phyloP scores from a whole-genome alignment of 1,140 invertebrate genomes.

The Ephestia elutella region DNA sequence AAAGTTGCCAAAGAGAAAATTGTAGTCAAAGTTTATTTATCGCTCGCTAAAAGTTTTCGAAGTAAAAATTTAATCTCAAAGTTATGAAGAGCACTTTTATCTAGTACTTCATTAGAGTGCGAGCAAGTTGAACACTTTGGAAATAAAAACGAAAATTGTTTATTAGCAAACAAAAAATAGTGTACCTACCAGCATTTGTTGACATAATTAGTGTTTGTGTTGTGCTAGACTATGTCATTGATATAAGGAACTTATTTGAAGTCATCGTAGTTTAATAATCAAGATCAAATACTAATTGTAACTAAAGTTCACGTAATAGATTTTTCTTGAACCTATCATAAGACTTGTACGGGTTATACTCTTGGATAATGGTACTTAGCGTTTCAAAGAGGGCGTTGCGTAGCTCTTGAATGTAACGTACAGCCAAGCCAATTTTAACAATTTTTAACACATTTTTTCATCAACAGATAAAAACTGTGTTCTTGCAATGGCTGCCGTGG shows the following conservation, averaged over 20 bases:
- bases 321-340: no score
- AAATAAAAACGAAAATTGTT: neutral
- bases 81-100: conserved; percentile 1
- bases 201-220: no score
- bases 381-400: no score
- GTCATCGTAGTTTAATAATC: no score
- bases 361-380: no score
- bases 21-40: neutral
- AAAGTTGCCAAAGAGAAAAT: neutral
- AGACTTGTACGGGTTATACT: no score
- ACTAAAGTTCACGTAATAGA: no score
- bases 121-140: neutral
- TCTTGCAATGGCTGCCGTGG: conserved; percentile 98
- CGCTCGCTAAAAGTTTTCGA: neutral
- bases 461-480: conserved; percentile 89
- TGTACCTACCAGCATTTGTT: neutral
- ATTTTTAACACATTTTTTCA: neutral
- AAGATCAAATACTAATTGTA: no score
- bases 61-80: conserved; percentile 3
- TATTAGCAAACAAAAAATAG: neutral
- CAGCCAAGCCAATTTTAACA: neutral
- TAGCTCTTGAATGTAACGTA: no score
- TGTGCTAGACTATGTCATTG: no score
- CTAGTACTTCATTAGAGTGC: neutral
- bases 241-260: no score